These are phyloP conservation scores for Geophilus truncorum DNA, from an alignment of 2,888 invertebrate species.

Conservation along the genomic window DNA sequence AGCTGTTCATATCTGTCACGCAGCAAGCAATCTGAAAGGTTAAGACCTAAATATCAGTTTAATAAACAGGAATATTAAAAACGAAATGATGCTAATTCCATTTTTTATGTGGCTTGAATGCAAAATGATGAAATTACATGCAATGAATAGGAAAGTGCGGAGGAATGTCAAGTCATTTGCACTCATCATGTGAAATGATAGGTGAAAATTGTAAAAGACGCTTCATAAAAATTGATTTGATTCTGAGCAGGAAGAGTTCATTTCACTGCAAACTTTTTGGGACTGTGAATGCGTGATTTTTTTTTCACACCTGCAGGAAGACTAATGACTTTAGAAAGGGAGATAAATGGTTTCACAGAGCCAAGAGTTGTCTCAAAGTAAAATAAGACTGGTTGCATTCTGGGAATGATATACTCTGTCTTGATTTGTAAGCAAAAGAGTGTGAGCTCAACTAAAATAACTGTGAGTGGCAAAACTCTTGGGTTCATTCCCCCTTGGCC, in stretches of 20 bases:
- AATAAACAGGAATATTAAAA: neutral
- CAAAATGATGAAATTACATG: neutral
- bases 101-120: neutral
- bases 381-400: neutral
- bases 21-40: too few species aligned
- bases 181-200: conserved; percentile 1
- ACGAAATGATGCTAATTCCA: neutral
- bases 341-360: neutral
- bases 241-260: neutral
- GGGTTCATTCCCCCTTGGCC: neutral
- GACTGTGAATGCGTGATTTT: neutral
- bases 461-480: neutral
- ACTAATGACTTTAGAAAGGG: neutral
- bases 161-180: conserved; percentile 12
- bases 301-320: neutral
- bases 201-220: conserved; percentile 4
- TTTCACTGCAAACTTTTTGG: neutral
- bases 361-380: neutral
- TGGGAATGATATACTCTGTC: too few species aligned
- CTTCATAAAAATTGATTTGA: conserved; percentile 12
- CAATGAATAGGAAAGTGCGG: neutral
- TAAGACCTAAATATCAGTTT: neutral
- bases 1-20: too few species aligned
- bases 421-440: neutral
- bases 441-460: neutral